Conservation (phyloP, 1,140 invertebrate genomes). For the Matsumurasca onukii region DNA sequence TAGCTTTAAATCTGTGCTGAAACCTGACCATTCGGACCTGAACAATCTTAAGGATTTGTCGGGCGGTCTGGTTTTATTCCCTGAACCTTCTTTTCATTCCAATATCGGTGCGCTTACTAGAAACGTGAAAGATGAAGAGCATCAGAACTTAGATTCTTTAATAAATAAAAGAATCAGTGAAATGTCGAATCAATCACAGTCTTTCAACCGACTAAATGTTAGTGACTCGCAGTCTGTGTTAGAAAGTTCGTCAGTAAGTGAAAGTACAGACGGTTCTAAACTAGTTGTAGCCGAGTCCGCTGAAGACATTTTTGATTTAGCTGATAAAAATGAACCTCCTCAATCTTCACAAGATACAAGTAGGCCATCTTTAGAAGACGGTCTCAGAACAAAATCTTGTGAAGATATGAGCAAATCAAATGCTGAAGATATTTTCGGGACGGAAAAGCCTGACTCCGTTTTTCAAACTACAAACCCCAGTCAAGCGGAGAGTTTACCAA, state of each 20-base stretch:
- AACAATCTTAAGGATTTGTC: too few species aligned
- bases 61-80: too few species aligned
- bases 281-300: slow-evolving; percentile 6
- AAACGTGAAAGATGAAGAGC: too few species aligned
- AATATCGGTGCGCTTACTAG: too few species aligned
- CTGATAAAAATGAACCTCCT: too few species aligned
- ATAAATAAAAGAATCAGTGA: too few species aligned
- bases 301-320: not conserved
- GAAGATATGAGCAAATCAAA: too few species aligned
- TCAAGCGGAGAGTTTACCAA: not conserved
- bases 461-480: not conserved
- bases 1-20: not conserved
- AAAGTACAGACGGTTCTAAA: not conserved
- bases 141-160: too few species aligned
- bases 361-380: not conserved
- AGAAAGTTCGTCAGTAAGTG: not conserved
- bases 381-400: not conserved
- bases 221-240: not conserved
- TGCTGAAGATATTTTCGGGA: too few species aligned
- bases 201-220: too few species aligned
- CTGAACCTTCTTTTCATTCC: too few species aligned
- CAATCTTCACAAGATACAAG: not conserved
- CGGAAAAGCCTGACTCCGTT: not conserved
- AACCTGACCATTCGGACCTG: not conserved
- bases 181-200: too few species aligned